phyloP scores from a whole-genome alignment of 2,113 vertebrate species.

The Benitochromis conjunctus region DNA sequence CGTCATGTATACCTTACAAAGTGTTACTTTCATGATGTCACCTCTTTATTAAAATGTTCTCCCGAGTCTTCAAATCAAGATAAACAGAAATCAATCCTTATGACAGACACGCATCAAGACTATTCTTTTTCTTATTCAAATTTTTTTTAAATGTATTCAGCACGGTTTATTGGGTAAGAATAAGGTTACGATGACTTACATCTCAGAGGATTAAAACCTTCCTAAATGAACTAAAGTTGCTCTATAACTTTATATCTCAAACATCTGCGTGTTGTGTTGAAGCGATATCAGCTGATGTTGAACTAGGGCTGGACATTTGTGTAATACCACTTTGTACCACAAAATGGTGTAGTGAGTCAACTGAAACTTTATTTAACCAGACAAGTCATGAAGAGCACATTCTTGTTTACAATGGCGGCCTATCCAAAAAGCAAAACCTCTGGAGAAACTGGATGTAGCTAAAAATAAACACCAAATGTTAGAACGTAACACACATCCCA shows the following conservation, averaged over 20 bases:
- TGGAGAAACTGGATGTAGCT: background rate
- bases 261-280: background rate
- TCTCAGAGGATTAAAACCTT: background rate
- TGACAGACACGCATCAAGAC: background rate
- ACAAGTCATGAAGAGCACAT: background rate
- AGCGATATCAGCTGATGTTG: background rate
- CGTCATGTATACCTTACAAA: background rate
- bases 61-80: background rate
- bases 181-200: background rate
- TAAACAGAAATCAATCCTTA: background rate
- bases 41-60: background rate
- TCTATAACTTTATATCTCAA: background rate
- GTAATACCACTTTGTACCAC: background rate
- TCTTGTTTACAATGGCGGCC: background rate
- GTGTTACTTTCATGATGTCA: background rate
- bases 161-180: background rate
- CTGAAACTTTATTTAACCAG: background rate
- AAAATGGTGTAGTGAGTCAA: background rate
- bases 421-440: background rate
- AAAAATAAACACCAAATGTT: background rate
- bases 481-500: background rate
- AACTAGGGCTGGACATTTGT: background rate
- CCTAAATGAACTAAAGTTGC: background rate
- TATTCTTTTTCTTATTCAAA: background rate
- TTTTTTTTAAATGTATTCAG: background rate